Conservation (phyloP, 64 coral and sea anemone species). For the Pocillopora verrucosa region DNA sequence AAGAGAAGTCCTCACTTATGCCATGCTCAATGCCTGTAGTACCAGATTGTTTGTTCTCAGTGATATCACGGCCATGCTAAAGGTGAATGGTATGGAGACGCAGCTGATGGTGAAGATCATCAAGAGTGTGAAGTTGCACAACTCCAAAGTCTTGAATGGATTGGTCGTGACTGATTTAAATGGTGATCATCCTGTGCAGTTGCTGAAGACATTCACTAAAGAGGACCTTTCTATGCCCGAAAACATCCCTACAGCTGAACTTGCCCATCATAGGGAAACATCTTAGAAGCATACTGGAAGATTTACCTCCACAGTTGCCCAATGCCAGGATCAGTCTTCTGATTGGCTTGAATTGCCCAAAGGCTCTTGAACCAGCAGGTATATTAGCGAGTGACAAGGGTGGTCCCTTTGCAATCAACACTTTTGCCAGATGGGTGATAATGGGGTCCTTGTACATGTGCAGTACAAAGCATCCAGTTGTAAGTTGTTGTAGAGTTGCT, state of each 20-base stretch:
- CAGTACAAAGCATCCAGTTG: neutral
- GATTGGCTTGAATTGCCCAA: slow-evolving; percentile 56
- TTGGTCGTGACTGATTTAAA: slow-evolving; percentile 36
- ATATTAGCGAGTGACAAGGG: slow-evolving; percentile 37
- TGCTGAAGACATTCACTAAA: slow-evolving; percentile 39
- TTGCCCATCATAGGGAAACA: slow-evolving; percentile 20
- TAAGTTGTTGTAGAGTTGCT: slow-evolving; percentile 32
- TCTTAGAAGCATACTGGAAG: neutral
- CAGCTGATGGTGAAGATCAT: slow-evolving; percentile 52
- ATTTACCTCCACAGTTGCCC: slow-evolving; percentile 33
- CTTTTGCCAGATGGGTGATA: slow-evolving; percentile 47
- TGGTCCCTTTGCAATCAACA: slow-evolving; percentile 35
- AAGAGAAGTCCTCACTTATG: slow-evolving; percentile 48
- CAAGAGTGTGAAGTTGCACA: slow-evolving; percentile 17
- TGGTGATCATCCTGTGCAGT: neutral
- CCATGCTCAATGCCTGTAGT: slow-evolving; percentile 66
- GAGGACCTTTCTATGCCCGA: slow-evolving; percentile 9
- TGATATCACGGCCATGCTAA: slow-evolving; percentile 12
- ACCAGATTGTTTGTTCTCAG: slow-evolving; percentile 39
- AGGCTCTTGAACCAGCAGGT: slow-evolving; percentile 30
- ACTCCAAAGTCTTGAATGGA: slow-evolving; percentile 17
- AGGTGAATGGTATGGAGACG: slow-evolving; percentile 23
- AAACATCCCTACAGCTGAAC: slow-evolving; percentile 18
- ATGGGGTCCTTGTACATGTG: slow-evolving; percentile 23
- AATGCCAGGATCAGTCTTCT: slow-evolving; percentile 42